Evolutionary conservation across 2,888 invertebrate genomes (phyloP), one percentile per base, ranked within the genome.

Genomic region (Petrophora chlorosata): DNA sequence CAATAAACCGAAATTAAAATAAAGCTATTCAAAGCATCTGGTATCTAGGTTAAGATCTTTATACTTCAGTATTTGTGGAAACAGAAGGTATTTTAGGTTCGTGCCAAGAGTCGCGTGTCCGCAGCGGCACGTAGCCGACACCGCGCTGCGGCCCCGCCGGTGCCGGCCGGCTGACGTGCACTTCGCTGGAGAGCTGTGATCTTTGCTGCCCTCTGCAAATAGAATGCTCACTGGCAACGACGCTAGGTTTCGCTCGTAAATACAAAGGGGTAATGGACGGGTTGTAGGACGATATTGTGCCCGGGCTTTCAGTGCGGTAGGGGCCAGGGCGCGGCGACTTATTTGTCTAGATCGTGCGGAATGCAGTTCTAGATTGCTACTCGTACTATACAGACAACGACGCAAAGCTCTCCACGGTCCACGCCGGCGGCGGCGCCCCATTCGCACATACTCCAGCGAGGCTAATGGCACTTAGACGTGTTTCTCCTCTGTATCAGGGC

Each of bases 301-400:
- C 13, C 48, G 30, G n/a, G 36, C 50, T 32, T 32, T 19, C 14
- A 10, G 19, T 16, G 9, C 19, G 5, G 35, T 16, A 39, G 14
- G n/a, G 47, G 53, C 16, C 23, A 54, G 53, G 57, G 57, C 53
- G 61, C 48, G 57, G 54, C 56, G 40, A 59, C 63, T 53, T 72
- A 70, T 70, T 71, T 69, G 71, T 64, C 61, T 64, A 67, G 66
- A 62, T 59, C 63, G 70, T 44, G 59, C 43, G 69, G 71, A 72
- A 73, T 73, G 69, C 67, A 59, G 48, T 40, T 34, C 54, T 39
- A 59, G 56, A 43, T 52, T 48, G 57, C 33, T 46, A 41, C 36
- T 36, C n/a, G n/a, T n/a, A n/a, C n/a, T n/a, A n/a, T n/a, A 13
- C 34, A 36, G 49, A 17, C 22, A 41, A 25, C 40, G 40, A 34